Evolutionary conservation across 2,113 vertebrate species (phyloP).

Genomic region (Oophaga pumilio): DNA sequence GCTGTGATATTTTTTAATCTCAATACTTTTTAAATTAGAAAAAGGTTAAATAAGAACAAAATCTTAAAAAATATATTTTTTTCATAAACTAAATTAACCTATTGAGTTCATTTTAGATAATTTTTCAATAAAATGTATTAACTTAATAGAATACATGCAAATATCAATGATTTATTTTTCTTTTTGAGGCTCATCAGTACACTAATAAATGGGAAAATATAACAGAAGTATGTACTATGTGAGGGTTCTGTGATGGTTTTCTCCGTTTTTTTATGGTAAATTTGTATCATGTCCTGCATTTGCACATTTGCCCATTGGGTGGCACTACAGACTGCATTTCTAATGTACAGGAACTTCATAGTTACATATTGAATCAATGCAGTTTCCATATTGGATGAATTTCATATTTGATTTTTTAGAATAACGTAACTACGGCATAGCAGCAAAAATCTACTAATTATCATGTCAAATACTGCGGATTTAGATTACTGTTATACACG

Average conservation of each 20-base stretch:
- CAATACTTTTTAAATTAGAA: not conserved
- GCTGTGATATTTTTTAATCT: not conserved
- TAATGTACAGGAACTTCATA: not conserved
- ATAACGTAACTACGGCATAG: too few species aligned
- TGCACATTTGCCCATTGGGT: not conserved
- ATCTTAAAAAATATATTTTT: not conserved
- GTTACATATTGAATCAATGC: not conserved
- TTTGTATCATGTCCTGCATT: not conserved
- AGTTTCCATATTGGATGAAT: not conserved
- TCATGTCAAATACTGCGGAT: too few species aligned
- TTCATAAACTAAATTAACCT: not conserved
- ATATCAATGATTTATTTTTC: not conserved
- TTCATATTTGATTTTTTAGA: not conserved
- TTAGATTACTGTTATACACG: too few species aligned
- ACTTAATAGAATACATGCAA: not conserved
- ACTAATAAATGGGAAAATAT: not conserved
- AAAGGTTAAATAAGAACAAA: too few species aligned
- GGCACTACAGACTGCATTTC: constrained; percentile 7
- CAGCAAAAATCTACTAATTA: not conserved
- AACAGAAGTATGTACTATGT: not conserved
- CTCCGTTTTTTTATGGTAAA: not conserved
- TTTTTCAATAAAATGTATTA: not conserved
- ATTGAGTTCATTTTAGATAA: not conserved
- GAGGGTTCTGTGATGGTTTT: not conserved
- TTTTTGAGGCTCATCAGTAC: not conserved